A percentile compares a stretch with the other conserved stretches of the same genome.
Conservation (phyloP, 1,140 invertebrate genomes). For the Drosophila sproati region DNA sequence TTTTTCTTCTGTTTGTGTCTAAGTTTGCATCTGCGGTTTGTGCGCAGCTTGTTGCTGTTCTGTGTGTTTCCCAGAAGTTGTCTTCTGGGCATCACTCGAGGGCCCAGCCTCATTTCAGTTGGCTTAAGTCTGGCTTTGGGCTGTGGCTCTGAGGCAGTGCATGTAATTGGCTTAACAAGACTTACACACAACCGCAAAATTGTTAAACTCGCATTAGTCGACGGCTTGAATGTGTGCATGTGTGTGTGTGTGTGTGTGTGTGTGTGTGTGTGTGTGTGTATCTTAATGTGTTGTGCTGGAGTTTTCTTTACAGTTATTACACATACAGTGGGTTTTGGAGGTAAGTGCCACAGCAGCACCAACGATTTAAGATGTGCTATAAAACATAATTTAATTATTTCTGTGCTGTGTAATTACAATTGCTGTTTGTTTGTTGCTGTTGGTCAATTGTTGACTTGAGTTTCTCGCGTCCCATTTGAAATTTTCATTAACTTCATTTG, state of each 20-base stretch:
- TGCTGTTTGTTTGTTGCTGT: slow-evolving; percentile 39
- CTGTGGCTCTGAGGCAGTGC: slow-evolving; percentile 36
- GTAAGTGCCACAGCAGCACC: slow-evolving; percentile 35
- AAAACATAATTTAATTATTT: slow-evolving; percentile 81
- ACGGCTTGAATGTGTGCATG: slow-evolving; percentile 9
- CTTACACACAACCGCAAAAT: slow-evolving; percentile 66
- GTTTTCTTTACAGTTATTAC: slow-evolving; percentile 70
- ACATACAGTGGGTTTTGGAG: slow-evolving; percentile 37
- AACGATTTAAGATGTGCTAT: slow-evolving; percentile 52
- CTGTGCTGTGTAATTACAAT: slow-evolving; percentile 62
- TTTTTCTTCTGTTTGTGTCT: slow-evolving; percentile 23
- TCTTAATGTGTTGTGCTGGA: slow-evolving; percentile 11
- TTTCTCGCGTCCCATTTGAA: slow-evolving; percentile 41
- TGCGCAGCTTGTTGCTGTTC: slow-evolving; percentile 31
- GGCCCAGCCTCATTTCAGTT: slow-evolving; percentile 48
- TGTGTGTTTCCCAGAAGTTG: slow-evolving; percentile 64
- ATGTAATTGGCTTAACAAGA: slow-evolving; percentile 80
- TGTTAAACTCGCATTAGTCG: slow-evolving; percentile 72
- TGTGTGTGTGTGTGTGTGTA: background rate
- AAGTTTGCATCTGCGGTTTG: slow-evolving; percentile 45
- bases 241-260: slow-evolving; percentile 10
- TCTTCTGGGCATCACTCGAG: slow-evolving; percentile 51
- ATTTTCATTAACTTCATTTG: slow-evolving; percentile 64
- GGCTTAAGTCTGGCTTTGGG: slow-evolving; percentile 30
- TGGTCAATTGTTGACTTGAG: slow-evolving; percentile 47